Percentiles rank a stretch among this genome's conserved stretches.
Conservation (phyloP, 2,113 vertebrate species). For the Symphodus melops region DNA sequence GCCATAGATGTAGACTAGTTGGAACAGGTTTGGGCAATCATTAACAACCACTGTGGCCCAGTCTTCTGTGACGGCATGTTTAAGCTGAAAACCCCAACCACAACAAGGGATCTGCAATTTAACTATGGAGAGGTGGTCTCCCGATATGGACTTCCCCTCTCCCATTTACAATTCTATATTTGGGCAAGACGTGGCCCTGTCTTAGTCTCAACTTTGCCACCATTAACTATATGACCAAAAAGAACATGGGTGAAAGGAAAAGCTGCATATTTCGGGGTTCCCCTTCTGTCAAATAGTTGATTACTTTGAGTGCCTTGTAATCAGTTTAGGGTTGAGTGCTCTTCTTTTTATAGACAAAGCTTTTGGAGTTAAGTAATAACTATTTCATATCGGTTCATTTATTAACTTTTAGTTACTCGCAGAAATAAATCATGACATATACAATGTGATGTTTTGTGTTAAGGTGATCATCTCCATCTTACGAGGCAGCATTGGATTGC, state of each 20-base stretch:
- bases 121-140: slow-evolving; percentile 64
- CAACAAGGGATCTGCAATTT: slow-evolving; percentile 60
- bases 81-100: slow-evolving; percentile 66
- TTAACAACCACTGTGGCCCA: slow-evolving; percentile 81
- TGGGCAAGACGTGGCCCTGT: background rate
- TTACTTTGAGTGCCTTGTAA: background rate
- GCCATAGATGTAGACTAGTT: slow-evolving; percentile 80
- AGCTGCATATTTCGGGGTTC: background rate
- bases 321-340: slow-evolving; percentile 8
- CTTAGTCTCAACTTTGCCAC: background rate
- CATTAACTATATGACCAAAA: background rate
- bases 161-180: background rate
- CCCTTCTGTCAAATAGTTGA: background rate
- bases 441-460: background rate
- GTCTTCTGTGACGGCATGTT: slow-evolving; percentile 72
- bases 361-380: no score
- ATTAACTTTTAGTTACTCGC: slow-evolving; percentile 4
- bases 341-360: slow-evolving; percentile 2
- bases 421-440: background rate
- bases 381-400: background rate
- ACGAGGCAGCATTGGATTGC: slow-evolving; percentile 99
- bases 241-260: background rate
- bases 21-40: slow-evolving; percentile 85
- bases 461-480: slow-evolving; percentile 94
- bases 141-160: slow-evolving; percentile 28